These are phyloP conservation scores for Cavia aperea DNA, from an alignment of 2,113 vertebrate species.

Conservation along the genomic window DNA sequence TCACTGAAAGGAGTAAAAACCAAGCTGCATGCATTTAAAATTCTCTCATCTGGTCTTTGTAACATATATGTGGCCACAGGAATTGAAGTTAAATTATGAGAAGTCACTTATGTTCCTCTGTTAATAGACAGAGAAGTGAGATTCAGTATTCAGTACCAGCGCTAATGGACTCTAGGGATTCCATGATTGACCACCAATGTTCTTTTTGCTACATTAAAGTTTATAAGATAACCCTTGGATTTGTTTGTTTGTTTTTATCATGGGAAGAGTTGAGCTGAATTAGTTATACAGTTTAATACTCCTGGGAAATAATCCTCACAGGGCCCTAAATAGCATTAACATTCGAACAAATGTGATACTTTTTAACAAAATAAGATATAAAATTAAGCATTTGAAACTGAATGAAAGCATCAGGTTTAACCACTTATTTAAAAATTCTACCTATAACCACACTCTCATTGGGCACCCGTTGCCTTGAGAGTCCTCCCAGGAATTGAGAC, in stretches of 20 bases:
- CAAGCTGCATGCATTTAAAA: not conserved
- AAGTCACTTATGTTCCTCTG: not conserved
- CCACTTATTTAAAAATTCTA: constrained; percentile 18
- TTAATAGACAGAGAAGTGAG: not conserved
- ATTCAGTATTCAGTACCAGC: not conserved
- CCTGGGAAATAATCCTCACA: not conserved
- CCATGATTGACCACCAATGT: not conserved
- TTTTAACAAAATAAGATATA: not conserved
- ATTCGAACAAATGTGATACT: not conserved
- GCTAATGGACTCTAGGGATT: not conserved
- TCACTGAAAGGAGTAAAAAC: not conserved
- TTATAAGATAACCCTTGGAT: not conserved
- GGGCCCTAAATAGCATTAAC: not conserved
- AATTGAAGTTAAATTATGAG: not conserved
- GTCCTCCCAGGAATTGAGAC: constrained; percentile 52
- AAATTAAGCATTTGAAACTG: constrained; percentile 31
- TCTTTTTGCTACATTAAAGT: not conserved
- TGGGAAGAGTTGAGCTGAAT: not conserved
- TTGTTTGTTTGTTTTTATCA: not conserved
- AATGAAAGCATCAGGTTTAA: constrained; percentile 10
- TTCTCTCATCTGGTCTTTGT: not conserved
- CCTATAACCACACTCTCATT: not conserved
- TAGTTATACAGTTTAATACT: not conserved
- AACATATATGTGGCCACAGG: not conserved
- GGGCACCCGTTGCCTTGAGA: constrained; percentile 29